These are phyloP conservation scores for Mastomys natalensis DNA, from an alignment of 2,113 vertebrate genomes.

Conservation along the genomic window DNA sequence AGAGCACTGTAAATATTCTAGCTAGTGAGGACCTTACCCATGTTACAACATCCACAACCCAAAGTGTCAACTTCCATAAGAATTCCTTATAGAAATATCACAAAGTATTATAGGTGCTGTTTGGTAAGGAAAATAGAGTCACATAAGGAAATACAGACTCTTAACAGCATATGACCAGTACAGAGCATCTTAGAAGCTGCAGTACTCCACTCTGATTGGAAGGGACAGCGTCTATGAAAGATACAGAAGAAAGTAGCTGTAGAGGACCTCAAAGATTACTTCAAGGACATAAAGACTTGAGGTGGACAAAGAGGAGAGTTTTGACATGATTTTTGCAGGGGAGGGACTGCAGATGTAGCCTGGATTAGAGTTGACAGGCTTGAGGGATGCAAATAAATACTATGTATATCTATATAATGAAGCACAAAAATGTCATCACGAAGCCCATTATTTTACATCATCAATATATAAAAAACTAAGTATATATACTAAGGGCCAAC, in stretches of 20 bases:
- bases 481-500: not conserved
- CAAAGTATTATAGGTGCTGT: not conserved
- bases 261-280: not conserved
- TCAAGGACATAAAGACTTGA: not conserved
- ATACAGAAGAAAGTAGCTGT: not conserved
- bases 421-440: not conserved
- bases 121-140: slow-evolving; percentile 5
- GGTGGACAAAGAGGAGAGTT: not conserved
- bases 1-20: not conserved
- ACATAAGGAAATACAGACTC: not conserved
- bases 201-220: not conserved
- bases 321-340: not conserved
- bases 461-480: not conserved
- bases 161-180: not conserved
- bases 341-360: not conserved
- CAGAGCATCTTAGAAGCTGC: not conserved
- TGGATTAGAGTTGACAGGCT: not conserved
- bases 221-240: not conserved
- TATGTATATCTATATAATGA: not conserved
- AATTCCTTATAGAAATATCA: slow-evolving; percentile 7
- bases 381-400: not conserved
- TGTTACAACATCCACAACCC: slow-evolving; percentile 29
- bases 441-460: not conserved
- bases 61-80: not conserved
- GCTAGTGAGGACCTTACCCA: slow-evolving; percentile 15